A percentile compares a stretch with the other conserved stretches of the same genome.
Conservation (phyloP, 2,797 vertebrate species). For the Oophaga sylvatica region DNA sequence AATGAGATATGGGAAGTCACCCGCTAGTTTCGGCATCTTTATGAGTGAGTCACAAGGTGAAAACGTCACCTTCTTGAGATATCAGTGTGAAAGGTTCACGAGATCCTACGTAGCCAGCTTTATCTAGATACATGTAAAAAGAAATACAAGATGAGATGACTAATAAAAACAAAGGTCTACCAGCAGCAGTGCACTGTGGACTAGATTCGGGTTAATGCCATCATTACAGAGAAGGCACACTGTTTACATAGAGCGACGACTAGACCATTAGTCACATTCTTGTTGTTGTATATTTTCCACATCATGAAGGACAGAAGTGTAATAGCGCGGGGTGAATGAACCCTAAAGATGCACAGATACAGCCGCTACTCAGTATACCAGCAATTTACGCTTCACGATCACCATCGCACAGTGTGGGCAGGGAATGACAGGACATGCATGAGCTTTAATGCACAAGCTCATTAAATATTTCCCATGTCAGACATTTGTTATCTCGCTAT, state of each 20-base stretch:
- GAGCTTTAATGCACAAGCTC: not conserved
- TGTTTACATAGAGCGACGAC: not conserved
- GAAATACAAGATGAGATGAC: not conserved
- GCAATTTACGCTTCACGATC: not conserved
- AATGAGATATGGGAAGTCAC: not conserved
- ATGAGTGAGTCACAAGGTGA: not conserved
- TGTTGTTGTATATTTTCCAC: not conserved
- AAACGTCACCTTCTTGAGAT: not conserved
- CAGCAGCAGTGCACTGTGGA: not conserved
- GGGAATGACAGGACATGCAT: not conserved
- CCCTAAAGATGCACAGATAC: not conserved
- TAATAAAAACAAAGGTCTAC: not conserved
- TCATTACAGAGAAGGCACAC: not conserved
- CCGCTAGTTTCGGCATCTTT: not conserved
- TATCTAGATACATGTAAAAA: not conserved
- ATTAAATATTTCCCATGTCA: not conserved
- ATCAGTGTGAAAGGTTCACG: not conserved
- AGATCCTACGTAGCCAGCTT: not conserved
- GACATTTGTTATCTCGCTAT: not conserved
- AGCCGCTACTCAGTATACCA: not conserved
- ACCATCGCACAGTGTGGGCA: not conserved
- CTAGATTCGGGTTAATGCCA: not conserved
- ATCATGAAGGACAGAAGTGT: not conserved
- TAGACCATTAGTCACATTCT: slow-evolving; percentile 1
- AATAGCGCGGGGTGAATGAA: not conserved